phyloP scores from a whole-genome alignment of 35 echinoderm and acorn worm species.

The Chiridota heheva region DNA sequence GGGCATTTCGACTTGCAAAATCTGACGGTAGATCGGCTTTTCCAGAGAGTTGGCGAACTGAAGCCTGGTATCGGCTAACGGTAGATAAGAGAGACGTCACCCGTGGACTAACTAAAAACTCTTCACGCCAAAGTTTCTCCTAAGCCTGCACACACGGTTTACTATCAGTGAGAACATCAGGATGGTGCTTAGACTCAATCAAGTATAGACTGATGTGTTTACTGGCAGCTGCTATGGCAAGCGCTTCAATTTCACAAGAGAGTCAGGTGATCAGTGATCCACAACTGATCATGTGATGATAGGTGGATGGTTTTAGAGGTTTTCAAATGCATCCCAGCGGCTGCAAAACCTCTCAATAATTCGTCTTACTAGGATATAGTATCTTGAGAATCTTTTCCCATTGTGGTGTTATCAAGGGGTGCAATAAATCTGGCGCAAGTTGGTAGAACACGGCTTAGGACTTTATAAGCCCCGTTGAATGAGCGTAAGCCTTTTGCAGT shows the following conservation, averaged over 20 bases:
- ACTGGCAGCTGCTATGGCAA: conserved; percentile 39
- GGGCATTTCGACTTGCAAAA: conserved; percentile 52
- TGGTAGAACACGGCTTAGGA: conserved; percentile 41
- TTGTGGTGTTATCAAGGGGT: conserved; percentile 49
- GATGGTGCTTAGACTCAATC: not conserved
- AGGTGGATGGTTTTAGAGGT: not conserved
- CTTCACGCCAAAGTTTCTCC: conserved; percentile 48
- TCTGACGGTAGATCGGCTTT: conserved; percentile 35
- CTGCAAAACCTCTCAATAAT: conserved; percentile 16
- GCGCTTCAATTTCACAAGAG: conserved; percentile 51
- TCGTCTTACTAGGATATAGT: conserved; percentile 41
- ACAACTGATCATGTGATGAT: conserved; percentile 16
- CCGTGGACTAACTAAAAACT: conserved; percentile 43
- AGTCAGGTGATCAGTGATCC: conserved; percentile 51
- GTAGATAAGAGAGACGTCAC: conserved; percentile 40
- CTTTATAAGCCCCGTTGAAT: conserved; percentile 65
- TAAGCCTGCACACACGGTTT: conserved; percentile 63
- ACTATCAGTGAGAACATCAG: conserved; percentile 55
- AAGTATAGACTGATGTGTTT: conserved; percentile 59
- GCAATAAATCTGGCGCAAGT: not conserved
- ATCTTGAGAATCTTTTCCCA: conserved; percentile 35
- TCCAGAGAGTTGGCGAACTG: conserved; percentile 39
- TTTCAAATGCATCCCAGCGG: conserved; percentile 15
- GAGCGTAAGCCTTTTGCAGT: conserved; percentile 40
- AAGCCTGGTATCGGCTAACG: conserved; percentile 39